Conservation (phyloP, 2,888 invertebrate species). For the Diplazon laetatorius region DNA sequence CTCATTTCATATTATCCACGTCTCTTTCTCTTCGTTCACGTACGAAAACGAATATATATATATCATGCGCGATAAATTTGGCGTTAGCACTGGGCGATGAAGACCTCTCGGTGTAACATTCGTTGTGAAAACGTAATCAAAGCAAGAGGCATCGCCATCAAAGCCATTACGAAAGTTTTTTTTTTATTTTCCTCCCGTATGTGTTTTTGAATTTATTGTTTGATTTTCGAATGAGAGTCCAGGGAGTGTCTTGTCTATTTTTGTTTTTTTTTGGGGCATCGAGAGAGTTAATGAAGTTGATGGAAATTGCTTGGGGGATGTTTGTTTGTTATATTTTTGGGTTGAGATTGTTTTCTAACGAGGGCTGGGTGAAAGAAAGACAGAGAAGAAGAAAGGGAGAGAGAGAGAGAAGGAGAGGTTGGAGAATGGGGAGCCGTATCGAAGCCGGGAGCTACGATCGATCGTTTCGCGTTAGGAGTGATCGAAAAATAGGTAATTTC, state of each 20-base stretch:
- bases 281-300: no score
- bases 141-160: constrained; percentile 22
- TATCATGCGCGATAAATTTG: constrained; percentile 41
- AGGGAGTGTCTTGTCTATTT: no score
- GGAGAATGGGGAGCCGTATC: no score
- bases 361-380: constrained; percentile 6
- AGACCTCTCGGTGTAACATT: constrained; percentile 46
- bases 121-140: constrained; percentile 51
- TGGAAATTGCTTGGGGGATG: no score
- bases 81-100: constrained; percentile 36
- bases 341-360: not conserved
- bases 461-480: not conserved
- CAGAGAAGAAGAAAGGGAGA: no score
- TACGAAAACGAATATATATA: constrained; percentile 9
- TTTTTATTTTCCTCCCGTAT: not conserved
- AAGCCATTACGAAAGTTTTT: not conserved
- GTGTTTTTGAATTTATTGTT: not conserved
- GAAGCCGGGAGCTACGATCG: no score
- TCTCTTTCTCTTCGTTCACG: not conserved
- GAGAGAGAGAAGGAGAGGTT: no score
- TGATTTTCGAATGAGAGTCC: no score
- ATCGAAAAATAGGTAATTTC: not conserved
- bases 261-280: no score
- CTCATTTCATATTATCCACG: not conserved
- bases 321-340: no score